Conservation (phyloP, 2,888 invertebrate genomes). For the Drosophila falleni region DNA sequence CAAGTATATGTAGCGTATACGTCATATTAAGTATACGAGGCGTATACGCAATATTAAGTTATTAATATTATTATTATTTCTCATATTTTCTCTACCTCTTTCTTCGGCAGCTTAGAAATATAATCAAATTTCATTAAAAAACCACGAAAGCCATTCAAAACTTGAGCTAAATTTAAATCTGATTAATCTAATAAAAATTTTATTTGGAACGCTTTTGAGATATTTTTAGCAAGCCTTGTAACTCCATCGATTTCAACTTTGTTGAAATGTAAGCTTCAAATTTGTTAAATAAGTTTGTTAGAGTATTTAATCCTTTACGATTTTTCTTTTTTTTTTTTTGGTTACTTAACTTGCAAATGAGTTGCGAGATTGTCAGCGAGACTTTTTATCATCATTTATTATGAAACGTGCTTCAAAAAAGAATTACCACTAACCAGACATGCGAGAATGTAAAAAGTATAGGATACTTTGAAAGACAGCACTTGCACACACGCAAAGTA, state of each 20-base stretch:
- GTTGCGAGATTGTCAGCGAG: constrained; percentile 33
- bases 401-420: constrained; percentile 46
- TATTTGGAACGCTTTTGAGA: background rate
- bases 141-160: too few species aligned
- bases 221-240: background rate
- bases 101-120: too few species aligned
- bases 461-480: background rate
- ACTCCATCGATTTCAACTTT: background rate
- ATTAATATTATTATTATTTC: too few species aligned
- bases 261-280: background rate
- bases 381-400: constrained; percentile 45
- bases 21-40: too few species aligned
- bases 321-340: background rate
- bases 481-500: background rate
- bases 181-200: background rate
- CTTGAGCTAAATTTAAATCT: background rate
- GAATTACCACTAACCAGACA: constrained; percentile 18
- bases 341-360: constrained; percentile 59
- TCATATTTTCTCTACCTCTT: too few species aligned
- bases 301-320: constrained; percentile 4
- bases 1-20: too few species aligned
- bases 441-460: background rate
- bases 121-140: too few species aligned
- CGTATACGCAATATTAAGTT: too few species aligned
- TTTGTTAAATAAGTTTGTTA: constrained; percentile 1